Evolutionary conservation across 2,797 vertebrate genomes (phyloP), one percentile per base, ranked within the genome.

Genomic region (Tokudaia muenninki): DNA sequence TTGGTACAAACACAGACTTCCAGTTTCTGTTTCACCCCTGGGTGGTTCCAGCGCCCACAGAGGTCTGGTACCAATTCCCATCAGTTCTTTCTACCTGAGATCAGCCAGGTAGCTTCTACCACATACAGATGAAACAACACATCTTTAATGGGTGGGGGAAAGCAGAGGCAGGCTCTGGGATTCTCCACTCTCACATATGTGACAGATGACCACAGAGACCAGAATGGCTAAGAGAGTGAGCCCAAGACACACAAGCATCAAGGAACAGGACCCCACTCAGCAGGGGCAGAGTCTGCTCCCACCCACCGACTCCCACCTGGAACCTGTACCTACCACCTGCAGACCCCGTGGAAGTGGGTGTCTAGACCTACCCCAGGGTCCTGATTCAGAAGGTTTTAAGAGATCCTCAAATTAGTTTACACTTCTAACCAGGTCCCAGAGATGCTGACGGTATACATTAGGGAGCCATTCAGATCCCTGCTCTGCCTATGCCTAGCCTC

Each of bases 121-220:
- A 29, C 1, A 1, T 37, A 70, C 57, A 52, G 26, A 59, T 0
- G 3, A 67, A 31, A 37, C 31, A 13, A 34, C 19, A 31, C 19
- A 24, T 78, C 37, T 61, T 13, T 13, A 6, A 55, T 26, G 29
- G 59, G 3, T 34, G 29, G 44, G 44, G 44, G 75, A 65, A 16
- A 34, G 9, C 59, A 41, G 47, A 29, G 19, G 26, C 9, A 24
- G 29, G 6, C 44, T 37, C 44, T 22, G 16, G 22, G 14, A 4
- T 67, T 50, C 44, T 26, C 61, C 52, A 12, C 65, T 41, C 31
- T 72, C 41, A 67, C 47, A 10, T 21, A 26, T 3, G 9, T 26
- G 19, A 26, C 31, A 63, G 50, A n/a, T 17, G 67, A 34, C n/a
- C 13, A 11, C 21, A 5, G 70, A 26, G 29, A 61, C 86, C 72